Percentiles rank a stretch among this genome's conserved stretches.
Evolutionary conservation across 1,140 invertebrate genomes (phyloP).

Genomic region (Triops longicaudatus): DNA sequence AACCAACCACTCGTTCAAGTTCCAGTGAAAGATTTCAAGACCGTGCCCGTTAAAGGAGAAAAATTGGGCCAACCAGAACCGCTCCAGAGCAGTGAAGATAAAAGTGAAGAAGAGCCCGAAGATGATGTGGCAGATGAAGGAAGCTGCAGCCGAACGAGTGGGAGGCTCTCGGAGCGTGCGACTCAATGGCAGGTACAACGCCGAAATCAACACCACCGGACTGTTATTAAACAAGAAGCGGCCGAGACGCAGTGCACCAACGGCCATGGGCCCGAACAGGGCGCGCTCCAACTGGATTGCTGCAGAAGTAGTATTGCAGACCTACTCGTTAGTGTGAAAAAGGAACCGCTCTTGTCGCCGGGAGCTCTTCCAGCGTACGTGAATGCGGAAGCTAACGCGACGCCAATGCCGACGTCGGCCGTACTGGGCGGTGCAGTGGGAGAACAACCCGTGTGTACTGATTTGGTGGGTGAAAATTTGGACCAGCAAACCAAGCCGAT

Average conservation of each 20-base stretch:
- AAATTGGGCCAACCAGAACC: background rate
- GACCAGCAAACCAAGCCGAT: background rate
- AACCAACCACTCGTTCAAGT: background rate
- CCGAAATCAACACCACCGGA: background rate
- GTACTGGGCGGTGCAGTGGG: background rate
- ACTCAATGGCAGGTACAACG: background rate
- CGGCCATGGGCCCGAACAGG: background rate
- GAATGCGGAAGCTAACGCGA: background rate
- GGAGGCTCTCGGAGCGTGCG: background rate
- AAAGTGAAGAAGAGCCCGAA: background rate
- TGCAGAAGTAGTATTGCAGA: background rate
- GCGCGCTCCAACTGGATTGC: background rate
- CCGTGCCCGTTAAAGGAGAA: background rate
- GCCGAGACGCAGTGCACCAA: background rate
- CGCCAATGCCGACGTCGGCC: background rate
- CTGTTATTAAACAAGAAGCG: background rate
- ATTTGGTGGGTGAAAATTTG: background rate
- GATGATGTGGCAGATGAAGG: background rate
- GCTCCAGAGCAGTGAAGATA: background rate
- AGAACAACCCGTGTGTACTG: background rate
- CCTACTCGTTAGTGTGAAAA: background rate
- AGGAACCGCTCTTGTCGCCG: background rate
- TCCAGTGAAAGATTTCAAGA: background rate
- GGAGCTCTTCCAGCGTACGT: background rate
- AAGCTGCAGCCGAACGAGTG: background rate